Base-by-base conservation (phyloP, 2,797 vertebrate genomes). In the Fundulus diaphanus region DNA sequence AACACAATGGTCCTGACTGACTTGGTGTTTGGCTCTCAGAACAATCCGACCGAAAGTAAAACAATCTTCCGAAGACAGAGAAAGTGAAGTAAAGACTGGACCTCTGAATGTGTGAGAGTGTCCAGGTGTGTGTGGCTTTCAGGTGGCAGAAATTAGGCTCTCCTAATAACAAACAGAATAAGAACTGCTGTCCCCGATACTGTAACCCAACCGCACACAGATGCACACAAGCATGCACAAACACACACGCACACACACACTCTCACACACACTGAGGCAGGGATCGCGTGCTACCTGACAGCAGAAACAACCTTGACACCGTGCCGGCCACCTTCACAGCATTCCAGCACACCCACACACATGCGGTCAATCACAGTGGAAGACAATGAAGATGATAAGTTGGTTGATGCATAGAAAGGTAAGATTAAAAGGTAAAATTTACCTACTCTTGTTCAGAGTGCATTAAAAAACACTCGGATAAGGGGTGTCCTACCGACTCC, bases 361-460 rank as follows among this genome's bases (percentile, higher is more conserved):
- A 49, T 72, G 72, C 68, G 72, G 73, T 2, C 78, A 68, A 11
- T 82, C 72, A 87, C 76, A 81, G 79, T 85, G 74, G 78, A 76
- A 85, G 79, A 88, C 76, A 80, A 87, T 81, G 81, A 73, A 79
- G 88, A 85, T 83, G 84, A 87, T 79, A 93, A 84, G 90, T 87
- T 81, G 76, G 66, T 67, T 29, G 81, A 88, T 78, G 84, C 73
- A 77, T 46, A 61, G 31, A 89, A 76, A 48, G 85, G 76, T 37
- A 90, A 92, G 79, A 86, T 59, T 49, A 84, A 93, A 92, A 92
- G 86, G 86, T 91, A 94, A 97, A 96, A 96, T 97, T 96, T 98
- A 99, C 98, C 97, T 98, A 99, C 98, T 99, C 97, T 97, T 98
- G 97, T 95, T 98, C 97, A 96, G 98, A 98, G 97, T 98, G 97